Conservation (phyloP, 2,797 vertebrate genomes). For the Paedocypris micromegethes region DNA sequence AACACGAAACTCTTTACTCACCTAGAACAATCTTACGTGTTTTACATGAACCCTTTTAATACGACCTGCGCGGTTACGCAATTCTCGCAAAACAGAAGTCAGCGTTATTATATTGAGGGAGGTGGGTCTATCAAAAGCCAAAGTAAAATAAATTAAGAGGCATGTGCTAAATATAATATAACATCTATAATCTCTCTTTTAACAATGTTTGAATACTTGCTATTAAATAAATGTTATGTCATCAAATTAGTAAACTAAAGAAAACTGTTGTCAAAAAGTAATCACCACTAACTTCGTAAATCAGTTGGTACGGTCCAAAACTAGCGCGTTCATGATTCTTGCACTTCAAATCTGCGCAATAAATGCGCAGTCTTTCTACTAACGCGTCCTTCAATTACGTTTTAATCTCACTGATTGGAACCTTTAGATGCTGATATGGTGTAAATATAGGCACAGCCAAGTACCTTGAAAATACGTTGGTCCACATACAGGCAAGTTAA, state of each 20-base stretch:
- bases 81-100: neutral
- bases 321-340: neutral
- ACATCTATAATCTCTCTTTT: neutral
- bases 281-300: neutral
- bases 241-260: neutral
- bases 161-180: neutral
- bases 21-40: constrained; percentile 41
- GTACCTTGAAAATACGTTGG: too few species aligned
- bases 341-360: neutral
- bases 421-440: neutral
- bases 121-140: too few species aligned
- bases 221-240: neutral
- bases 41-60: constrained; percentile 56
- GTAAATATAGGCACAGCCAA: too few species aligned
- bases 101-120: too few species aligned
- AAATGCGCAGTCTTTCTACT: neutral
- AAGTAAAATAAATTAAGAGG: too few species aligned
- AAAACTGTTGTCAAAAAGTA: neutral
- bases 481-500: too few species aligned
- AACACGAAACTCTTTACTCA: neutral
- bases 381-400: neutral
- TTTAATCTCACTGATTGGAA: neutral
- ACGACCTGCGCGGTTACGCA: constrained; percentile 20
- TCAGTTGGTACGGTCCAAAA: constrained; percentile 1
- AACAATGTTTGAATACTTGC: accelerated